Evolutionary conservation across 2,888 invertebrate genomes (phyloP), one percentile per base, ranked within the genome.

Genomic region (Pandemis cinnamomeana): DNA sequence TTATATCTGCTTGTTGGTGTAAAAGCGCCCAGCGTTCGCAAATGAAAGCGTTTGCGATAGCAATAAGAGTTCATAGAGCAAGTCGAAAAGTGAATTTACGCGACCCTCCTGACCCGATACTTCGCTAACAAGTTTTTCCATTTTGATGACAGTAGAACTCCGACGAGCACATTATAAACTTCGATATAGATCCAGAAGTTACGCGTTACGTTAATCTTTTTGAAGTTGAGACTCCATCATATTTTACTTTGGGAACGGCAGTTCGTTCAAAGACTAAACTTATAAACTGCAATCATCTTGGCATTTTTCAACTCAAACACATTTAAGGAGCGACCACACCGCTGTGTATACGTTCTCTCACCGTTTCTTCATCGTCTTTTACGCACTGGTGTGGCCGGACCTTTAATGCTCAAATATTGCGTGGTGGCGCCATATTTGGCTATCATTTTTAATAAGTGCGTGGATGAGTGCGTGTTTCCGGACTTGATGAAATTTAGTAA

Each of bases 71-170:
- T 42, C 58, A 20, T 15, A 7, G 58, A 51, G 20, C 8, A 60
- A 11, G 60, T n/a, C 66, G n/a, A 41, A 66, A 73, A 73, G 61
- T 68, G 63, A 61, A 61, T 69, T 73, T 70, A 36, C 58, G 44
- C 66, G 70, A 73, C 73, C 60, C 72, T 63, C 36, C 73, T 58
- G 46, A 70, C 73, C 66, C 60, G 61, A 70, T 70, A 70, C 70
- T 73, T 53, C 13, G 42, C 27, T 73, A 73, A 73, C 73, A 73
- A 73, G 70, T 73, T 73, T 64, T 64, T 48, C 48, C 36, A 70
- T 73, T 66, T 70, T 20, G 53, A 15, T 48, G 64, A 64, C 51
- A 51, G 42, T 51, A 41, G 36, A 72, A 67, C 46, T 72, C 48
- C 55, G 36, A 58, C 13, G 42, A 53, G 58, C 10, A 44, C 51